Conservation (phyloP, 2,113 vertebrate species). For the Poeciliopsis prolifica region DNA sequence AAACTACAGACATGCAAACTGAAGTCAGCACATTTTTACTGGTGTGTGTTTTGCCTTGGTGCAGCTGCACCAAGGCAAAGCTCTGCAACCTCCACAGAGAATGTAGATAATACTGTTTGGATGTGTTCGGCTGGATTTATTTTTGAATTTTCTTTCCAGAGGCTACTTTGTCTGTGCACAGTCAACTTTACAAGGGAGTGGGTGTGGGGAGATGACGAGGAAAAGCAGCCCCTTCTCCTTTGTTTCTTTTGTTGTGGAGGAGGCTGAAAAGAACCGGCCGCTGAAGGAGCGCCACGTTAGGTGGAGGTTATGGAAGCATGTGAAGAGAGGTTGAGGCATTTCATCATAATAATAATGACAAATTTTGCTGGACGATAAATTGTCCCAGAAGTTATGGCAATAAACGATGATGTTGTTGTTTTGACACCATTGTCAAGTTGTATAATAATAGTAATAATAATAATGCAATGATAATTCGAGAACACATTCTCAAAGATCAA, state of each 20-base stretch:
- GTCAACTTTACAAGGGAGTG: not conserved
- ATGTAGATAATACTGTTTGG: not conserved
- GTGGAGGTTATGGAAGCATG: too few relatives aligned
- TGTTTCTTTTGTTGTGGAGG: constrained; percentile 75
- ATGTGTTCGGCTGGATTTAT: constrained; percentile 4
- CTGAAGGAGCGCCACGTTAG: not conserved
- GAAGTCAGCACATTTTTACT: not conserved
- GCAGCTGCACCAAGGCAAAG: not conserved
- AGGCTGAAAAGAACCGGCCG: constrained; percentile 77
- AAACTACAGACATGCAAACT: not conserved
- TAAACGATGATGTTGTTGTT: too few relatives aligned
- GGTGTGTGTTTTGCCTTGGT: not conserved
- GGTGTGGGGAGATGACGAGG: constrained; percentile 12
- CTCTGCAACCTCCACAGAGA: not conserved
- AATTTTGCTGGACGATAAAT: too few relatives aligned
- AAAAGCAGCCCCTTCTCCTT: constrained; percentile 62
- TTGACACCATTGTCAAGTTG: too few relatives aligned
- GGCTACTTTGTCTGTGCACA: not conserved
- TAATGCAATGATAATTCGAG: too few relatives aligned
- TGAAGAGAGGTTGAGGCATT: too few relatives aligned
- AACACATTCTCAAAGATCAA: too few relatives aligned
- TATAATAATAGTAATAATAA: too few relatives aligned
- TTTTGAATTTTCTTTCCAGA: not conserved
- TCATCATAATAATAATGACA: too few relatives aligned
- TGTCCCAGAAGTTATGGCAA: too few relatives aligned